Percentiles rank a stretch among this genome's conserved stretches.
phyloP scores from a whole-genome alignment of 2,797 vertebrate genomes.

The Agapornis canus region DNA sequence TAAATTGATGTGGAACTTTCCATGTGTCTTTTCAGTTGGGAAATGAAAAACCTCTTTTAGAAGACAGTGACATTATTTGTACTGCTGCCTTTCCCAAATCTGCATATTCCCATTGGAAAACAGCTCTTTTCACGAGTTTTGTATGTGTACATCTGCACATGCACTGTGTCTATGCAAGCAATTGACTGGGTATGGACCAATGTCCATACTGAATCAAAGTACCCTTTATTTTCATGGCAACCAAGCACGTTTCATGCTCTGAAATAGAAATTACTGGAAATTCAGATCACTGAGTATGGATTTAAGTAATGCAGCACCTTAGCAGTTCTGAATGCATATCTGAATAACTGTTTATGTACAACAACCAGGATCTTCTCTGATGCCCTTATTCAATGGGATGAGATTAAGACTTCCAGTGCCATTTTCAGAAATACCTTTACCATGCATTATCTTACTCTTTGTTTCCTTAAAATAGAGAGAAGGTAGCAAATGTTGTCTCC shows the following conservation, averaged over 20 bases:
- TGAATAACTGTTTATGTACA: background rate
- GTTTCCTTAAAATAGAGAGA: background rate
- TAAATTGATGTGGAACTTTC: background rate
- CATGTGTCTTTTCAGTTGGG: background rate
- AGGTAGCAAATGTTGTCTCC: background rate
- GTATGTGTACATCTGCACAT: background rate
- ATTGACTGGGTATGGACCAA: background rate
- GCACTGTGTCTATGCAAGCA: background rate
- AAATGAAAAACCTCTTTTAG: background rate
- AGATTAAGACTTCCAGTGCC: background rate
- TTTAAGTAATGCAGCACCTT: background rate
- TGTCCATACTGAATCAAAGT: background rate
- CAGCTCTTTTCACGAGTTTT: background rate
- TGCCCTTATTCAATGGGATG: background rate
- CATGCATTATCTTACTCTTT: background rate
- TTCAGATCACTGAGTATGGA: background rate
- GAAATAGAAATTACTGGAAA: background rate
- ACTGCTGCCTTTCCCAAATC: background rate
- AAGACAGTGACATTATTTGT: background rate
- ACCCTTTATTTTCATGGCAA: background rate
- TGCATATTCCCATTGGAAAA: background rate
- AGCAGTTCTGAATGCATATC: background rate
- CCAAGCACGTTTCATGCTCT: background rate
- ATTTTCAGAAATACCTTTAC: background rate
- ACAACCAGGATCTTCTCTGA: background rate